Evolutionary conservation across 2,888 invertebrate genomes (phyloP), one percentile per base, ranked within the genome.

Genomic region (Patella caerulea): DNA sequence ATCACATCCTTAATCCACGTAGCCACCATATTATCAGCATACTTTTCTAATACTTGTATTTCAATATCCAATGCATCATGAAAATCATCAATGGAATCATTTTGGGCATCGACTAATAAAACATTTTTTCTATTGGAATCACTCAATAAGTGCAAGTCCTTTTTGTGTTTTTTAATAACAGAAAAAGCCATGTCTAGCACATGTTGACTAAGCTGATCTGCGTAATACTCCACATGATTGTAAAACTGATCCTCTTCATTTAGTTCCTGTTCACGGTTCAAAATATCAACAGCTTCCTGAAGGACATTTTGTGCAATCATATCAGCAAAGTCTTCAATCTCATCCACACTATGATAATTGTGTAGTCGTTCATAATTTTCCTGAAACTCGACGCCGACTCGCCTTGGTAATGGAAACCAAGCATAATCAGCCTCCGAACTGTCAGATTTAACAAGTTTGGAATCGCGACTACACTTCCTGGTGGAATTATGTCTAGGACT

Each of bases 11-110:
- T 73, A 24, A 88, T 72, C 15, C 88, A 85, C 73, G 80, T 80
- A 53, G 83, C 77, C 7, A 86, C 86, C 15, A 89, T 56, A 24
- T 82, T 79, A 52, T 86, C 84, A 9, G 89, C 87, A 86, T 85
- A 88, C 71, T 85, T 78, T 73, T 86, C 86, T 45, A 89, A 59
- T 52, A 76, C 59, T 24, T 74, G 72, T 72, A 81, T 85, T 17
- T 85, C 85, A 69, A 86, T 72, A 73, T 85, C 83, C 14, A 85
- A 73, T 15, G 85, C 86, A 81, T 87, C 87, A 73, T 83, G 79
- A 77, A 80, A 87, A 12, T 87, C 84, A 56, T 80, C 79, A 17
- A 54, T 59, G 45, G 72, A 72, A 56, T 45, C 55, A 56, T 76
- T 72, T 15, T 59, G 34, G 34, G 24, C 54, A 19, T 65, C 72